Percentiles rank a stretch among this genome's conserved stretches.
Evolutionary conservation across 2,888 invertebrate species (phyloP).

Genomic region (Cephus spinipes): DNA sequence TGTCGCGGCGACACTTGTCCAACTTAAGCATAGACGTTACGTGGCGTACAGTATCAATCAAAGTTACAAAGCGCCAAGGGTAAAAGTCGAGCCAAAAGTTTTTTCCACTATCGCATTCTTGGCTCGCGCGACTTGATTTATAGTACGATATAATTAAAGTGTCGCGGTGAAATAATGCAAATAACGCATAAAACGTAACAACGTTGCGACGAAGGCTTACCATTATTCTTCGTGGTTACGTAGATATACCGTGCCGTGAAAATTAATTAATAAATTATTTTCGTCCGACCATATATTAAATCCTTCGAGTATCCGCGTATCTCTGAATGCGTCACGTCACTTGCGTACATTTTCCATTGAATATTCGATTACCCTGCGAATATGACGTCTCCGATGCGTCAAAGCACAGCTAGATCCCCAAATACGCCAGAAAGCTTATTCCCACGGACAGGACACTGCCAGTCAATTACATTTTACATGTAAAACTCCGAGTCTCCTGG

Average conservation of each 20-base stretch:
- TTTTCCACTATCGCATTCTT: too few relatives aligned
- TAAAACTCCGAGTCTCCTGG: background rate
- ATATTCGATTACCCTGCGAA: background rate
- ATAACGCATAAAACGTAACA: conserved; percentile 46
- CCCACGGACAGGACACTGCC: background rate
- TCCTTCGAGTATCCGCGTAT: background rate
- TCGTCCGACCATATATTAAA: background rate
- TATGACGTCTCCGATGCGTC: background rate
- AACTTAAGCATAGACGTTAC: too few relatives aligned
- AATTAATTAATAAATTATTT: background rate
- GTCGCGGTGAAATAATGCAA: conserved; percentile 59
- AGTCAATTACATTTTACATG: background rate
- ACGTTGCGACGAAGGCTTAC: conserved; percentile 39
- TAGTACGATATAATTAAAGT: conserved; percentile 62
- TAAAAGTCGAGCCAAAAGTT: too few relatives aligned
- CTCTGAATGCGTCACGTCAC: background rate
- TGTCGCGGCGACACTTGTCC: too few relatives aligned
- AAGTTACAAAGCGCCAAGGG: too few relatives aligned
- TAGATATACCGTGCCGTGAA: background rate
- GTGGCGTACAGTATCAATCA: too few relatives aligned
- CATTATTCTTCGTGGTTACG: background rate
- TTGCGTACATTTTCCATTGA: background rate
- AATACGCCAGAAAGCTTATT: background rate
- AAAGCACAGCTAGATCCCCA: background rate
- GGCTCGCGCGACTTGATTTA: conserved; percentile 42